phyloP scores from a whole-genome alignment of 2,888 invertebrate species.

The Lepidocyrtinus sp. region DNA sequence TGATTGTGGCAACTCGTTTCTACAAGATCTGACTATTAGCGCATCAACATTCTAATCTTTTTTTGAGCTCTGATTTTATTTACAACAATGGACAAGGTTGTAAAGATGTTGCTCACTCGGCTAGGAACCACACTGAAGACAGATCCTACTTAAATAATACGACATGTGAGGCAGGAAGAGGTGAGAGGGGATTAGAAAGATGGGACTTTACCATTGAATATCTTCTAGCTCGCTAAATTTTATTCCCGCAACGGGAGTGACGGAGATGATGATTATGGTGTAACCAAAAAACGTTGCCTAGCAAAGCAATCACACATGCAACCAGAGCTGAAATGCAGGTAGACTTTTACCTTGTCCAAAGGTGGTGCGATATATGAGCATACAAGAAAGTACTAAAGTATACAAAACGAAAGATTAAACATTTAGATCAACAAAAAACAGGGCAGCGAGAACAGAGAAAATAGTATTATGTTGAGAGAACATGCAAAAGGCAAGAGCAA shows the following conservation, averaged over 20 bases:
- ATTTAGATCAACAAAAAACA: background rate
- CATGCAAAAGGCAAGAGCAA: conserved; percentile 30
- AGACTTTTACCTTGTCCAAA: conserved; percentile 34
- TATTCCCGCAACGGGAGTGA: background rate
- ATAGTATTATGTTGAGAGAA: conserved; percentile 15
- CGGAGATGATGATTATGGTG: conserved; percentile 1
- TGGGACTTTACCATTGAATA: background rate
- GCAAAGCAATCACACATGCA: conserved; percentile 10
- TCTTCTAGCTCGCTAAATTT: background rate
- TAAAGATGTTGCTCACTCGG: conserved; percentile 34
- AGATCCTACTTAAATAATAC: conserved; percentile 20
- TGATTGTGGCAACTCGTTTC: conserved; percentile 5
- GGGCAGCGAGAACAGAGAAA: background rate
- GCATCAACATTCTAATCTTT: conserved; percentile 28
- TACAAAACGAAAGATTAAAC: too few relatives aligned
- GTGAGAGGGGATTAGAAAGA: conserved; percentile 24
- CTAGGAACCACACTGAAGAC: conserved; percentile 7
- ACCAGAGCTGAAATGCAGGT: conserved; percentile 35
- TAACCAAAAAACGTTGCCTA: conserved; percentile 20
- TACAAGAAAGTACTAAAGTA: too few relatives aligned
- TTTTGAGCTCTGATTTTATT: conserved; percentile 32
- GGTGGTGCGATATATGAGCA: too few relatives aligned
- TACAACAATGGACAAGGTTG: conserved; percentile 48
- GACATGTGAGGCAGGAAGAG: conserved; percentile 47
- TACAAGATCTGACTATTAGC: conserved; percentile 31